Conservation (phyloP, 2,113 vertebrate species). For the Oreochromis tanganicae region DNA sequence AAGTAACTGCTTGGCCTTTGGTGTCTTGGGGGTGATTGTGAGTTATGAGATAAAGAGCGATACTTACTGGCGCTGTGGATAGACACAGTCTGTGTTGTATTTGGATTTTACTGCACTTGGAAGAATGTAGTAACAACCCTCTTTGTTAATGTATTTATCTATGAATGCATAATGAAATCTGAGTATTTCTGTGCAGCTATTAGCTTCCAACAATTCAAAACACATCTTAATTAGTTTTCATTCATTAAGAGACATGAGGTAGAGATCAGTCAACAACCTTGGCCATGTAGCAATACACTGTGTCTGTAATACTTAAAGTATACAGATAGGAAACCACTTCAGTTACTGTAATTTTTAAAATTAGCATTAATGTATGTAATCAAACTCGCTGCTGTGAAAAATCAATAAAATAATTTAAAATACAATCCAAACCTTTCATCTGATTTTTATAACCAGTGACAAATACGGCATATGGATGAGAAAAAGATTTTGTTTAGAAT, state of each 20-base stretch:
- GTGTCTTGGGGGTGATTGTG: conserved; percentile 51
- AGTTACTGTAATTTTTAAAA: background rate
- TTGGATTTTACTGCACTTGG: background rate
- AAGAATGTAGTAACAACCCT: background rate
- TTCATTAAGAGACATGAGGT: conserved; percentile 1
- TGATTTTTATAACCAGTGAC: background rate
- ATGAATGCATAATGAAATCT: background rate
- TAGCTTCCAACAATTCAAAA: background rate
- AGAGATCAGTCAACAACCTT: background rate
- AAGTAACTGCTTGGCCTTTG: conserved; percentile 53
- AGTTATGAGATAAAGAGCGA: conserved; percentile 57
- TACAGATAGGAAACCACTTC: background rate
- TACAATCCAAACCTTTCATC: background rate
- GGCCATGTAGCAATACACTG: background rate
- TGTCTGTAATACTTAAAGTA: background rate
- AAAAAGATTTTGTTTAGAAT: background rate
- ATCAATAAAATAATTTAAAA: background rate
- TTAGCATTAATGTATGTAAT: background rate
- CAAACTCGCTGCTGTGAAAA: background rate
- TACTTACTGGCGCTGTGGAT: conserved; percentile 8
- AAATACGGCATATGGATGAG: background rate
- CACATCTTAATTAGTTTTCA: background rate
- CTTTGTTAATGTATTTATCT: background rate
- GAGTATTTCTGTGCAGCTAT: background rate
- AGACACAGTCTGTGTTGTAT: background rate